Evolutionary conservation across 2,888 invertebrate species (phyloP), one percentile per base, ranked within the genome.

Genomic region (Apamea monoglypha): DNA sequence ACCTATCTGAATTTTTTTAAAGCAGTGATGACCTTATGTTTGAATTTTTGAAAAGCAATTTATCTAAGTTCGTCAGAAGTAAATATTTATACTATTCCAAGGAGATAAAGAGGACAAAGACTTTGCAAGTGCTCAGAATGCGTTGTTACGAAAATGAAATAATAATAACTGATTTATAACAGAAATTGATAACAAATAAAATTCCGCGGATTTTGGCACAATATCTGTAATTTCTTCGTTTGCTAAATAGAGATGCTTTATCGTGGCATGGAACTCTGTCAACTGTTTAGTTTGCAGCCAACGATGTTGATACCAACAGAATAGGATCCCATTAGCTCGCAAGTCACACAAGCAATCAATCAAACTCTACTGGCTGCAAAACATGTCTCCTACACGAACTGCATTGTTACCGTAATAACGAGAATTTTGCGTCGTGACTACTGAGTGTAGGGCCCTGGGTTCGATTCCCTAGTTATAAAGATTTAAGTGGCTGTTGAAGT

Each of bases 271-370:
- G 29, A 56, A 63, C 44, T 78, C 77, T 25, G 67, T 44, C 44
- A 56, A 68, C 84, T 83, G 80, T 78, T 78, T 80, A 80, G 80
- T 16, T 80, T 84, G 84, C 81, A 84, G 63, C 64, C 68, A 84
- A 64, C 79, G 81, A 81, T 84, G 81, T 81, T 81, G 68, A 84
- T 81, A 81, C 84, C 61, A 78, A 64, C 79, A 69, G 84, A 81
- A 84, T 78, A 84, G 81, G 79, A 81, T 79, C 84, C 68, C 68
- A 81, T 84, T 81, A 81, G 68, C 79, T 81, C 79, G 63, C 84
- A 63, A 84, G 81, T 84, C 81, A 81, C 84, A 81, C 53, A 68
- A n/a, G 12, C 84, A 56, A 84, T 81, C 84, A 78, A 81, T 84
- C 84, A 84, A 81, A 80, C 81, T 64, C 70, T 10, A 21, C 76